Evolutionary conservation across 2,113 vertebrate genomes (phyloP).

Genomic region (Ptychochromis oligacanthus): DNA sequence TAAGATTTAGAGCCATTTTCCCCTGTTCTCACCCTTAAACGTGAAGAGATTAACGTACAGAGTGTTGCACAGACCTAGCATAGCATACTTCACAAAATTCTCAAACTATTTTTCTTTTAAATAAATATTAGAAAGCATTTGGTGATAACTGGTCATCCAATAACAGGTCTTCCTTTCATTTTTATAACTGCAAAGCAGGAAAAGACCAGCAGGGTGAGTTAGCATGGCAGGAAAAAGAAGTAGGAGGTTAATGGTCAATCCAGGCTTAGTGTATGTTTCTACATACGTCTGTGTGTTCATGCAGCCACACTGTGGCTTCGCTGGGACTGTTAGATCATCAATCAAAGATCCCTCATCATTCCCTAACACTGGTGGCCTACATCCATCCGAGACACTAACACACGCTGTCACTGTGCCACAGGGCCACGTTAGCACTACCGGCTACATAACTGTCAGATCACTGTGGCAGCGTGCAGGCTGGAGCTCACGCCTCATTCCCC

Average conservation of each 20-base stretch:
- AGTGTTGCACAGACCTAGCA: background rate
- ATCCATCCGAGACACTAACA: constrained; percentile 78
- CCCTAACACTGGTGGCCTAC: constrained; percentile 75
- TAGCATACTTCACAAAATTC: background rate
- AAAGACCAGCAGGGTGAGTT: constrained; percentile 1
- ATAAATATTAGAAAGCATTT: background rate
- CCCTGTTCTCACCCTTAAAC: background rate
- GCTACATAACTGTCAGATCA: constrained; percentile 80
- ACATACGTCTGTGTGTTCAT: constrained; percentile 34
- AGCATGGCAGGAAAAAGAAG: constrained; percentile 17
- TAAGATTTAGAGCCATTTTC: background rate
- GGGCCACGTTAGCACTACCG: constrained; percentile 70
- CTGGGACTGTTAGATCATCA: constrained; percentile 82
- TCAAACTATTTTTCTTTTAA: background rate
- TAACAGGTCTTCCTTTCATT: background rate
- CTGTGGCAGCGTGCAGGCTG: constrained; percentile 75
- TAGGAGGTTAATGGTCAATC: constrained; percentile 19
- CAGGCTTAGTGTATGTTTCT: constrained; percentile 29
- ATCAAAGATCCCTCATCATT: constrained; percentile 85
- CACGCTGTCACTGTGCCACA: constrained; percentile 77
- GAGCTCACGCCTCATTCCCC: constrained; percentile 55
- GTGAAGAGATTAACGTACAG: background rate
- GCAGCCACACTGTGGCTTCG: constrained; percentile 58
- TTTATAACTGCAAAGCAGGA: constrained; percentile 27
- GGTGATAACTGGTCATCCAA: background rate